phyloP scores from a whole-genome alignment of 2,888 invertebrate species.

The Polyommatus iphigenia region DNA sequence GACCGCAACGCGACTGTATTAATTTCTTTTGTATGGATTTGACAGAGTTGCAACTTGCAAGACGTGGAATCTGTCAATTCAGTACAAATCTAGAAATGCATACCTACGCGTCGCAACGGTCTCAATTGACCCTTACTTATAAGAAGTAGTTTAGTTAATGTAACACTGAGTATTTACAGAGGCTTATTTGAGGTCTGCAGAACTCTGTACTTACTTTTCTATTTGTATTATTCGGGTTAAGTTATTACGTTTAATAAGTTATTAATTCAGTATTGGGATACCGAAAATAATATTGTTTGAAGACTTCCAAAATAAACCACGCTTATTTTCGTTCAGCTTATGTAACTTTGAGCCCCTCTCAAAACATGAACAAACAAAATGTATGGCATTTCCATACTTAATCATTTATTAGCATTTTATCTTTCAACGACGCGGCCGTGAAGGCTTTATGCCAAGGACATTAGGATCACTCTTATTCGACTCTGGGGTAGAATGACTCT shows the following conservation, averaged over 20 bases:
- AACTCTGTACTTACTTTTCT: too few relatives aligned
- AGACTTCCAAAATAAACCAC: not conserved
- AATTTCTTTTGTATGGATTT: too few relatives aligned
- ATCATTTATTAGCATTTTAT: constrained; percentile 4
- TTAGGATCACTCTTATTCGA: not conserved
- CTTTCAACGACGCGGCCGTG: not conserved
- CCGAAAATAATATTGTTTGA: not conserved
- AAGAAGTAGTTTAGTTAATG: too few relatives aligned
- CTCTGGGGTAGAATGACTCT: not conserved
- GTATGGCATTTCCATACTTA: not conserved
- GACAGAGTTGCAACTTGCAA: too few relatives aligned
- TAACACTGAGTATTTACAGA: too few relatives aligned
- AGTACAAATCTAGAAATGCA: too few relatives aligned
- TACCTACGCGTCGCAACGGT: too few relatives aligned
- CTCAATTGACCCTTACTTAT: too few relatives aligned
- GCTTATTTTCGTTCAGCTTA: constrained; percentile 3
- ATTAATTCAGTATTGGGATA: not conserved
- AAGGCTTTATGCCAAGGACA: not conserved
- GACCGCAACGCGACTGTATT: too few relatives aligned
- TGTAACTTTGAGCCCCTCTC: not conserved
- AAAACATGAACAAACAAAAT: not conserved
- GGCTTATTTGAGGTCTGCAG: too few relatives aligned
- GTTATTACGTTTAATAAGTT: not conserved
- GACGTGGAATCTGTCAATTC: too few relatives aligned
- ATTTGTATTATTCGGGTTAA: not conserved